Conservation (phyloP, 1,140 invertebrate genomes). For the Procambarus clarkii region DNA sequence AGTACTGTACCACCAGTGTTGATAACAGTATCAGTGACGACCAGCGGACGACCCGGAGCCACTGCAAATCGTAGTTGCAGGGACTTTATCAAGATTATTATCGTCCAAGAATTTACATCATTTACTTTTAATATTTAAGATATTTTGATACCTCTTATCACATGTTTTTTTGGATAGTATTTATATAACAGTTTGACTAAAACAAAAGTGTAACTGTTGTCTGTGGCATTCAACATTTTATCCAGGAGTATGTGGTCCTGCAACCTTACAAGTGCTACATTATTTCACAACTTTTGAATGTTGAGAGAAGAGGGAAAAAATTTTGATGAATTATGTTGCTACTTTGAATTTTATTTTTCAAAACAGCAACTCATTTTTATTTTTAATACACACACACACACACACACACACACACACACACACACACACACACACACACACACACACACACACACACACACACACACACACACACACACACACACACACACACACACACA, state of each 20-base stretch:
- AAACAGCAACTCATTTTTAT: not conserved
- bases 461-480: no score
- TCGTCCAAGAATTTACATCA: slow-evolving; percentile 11
- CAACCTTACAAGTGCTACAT: not conserved
- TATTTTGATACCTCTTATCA: slow-evolving; percentile 16
- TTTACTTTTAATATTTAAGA: slow-evolving; percentile 18
- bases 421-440: no score
- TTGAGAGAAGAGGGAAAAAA: not conserved
- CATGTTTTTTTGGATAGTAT: not conserved
- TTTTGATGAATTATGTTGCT: not conserved
- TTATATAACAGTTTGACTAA: not conserved
- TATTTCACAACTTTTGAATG: not conserved
- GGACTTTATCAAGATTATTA: not conserved
- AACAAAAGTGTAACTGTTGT: slow-evolving; percentile 12
- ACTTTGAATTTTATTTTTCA: not conserved
- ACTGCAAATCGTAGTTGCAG: not conserved
- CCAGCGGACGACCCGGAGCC: not conserved
- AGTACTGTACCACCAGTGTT: not conserved
- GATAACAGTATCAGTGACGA: not conserved
- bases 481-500: no score
- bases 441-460: no score
- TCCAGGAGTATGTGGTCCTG: not conserved
- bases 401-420: no score
- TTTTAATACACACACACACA: not conserved
- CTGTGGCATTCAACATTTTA: not conserved